Evolutionary conservation across 2,888 invertebrate species (phyloP).

Genomic region (Laothoe populi): DNA sequence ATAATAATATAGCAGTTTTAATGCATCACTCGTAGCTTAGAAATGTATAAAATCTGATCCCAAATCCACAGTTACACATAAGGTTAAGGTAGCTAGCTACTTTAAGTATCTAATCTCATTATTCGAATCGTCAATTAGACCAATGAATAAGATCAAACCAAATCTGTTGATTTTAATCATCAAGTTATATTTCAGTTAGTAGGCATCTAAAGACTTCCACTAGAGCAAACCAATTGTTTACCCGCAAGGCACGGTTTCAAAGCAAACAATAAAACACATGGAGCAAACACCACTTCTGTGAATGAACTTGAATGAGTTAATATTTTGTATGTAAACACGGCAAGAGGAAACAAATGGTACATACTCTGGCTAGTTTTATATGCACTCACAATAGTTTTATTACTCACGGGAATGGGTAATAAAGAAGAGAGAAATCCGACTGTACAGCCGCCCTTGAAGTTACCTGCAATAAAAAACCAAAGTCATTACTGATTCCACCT

Average conservation of each 20-base stretch:
- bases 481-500: slow-evolving; percentile 19
- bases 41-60: no score
- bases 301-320: slow-evolving; percentile 22
- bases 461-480: slow-evolving; percentile 24
- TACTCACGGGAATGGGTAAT: slow-evolving; percentile 28
- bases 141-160: not conserved
- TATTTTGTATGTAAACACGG: slow-evolving; percentile 17
- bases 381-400: slow-evolving; percentile 26
- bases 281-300: slow-evolving; percentile 15
- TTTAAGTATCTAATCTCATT: not conserved
- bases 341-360: slow-evolving; percentile 13
- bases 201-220: slow-evolving; percentile 4
- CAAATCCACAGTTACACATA: not conserved
- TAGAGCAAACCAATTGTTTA: slow-evolving; percentile 7
- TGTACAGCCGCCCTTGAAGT: slow-evolving; percentile 27
- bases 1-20: no score
- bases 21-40: not conserved
- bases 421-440: slow-evolving; percentile 27
- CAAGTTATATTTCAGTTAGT: not conserved
- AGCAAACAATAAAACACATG: slow-evolving; percentile 19
- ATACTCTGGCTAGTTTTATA: slow-evolving; percentile 10
- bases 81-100: no score
- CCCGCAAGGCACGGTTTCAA: slow-evolving; percentile 15
- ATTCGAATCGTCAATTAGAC: not conserved
- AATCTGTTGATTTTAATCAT: not conserved